phyloP scores from a whole-genome alignment of 2,797 vertebrate genomes.

The Kryptopterus vitreolus region DNA sequence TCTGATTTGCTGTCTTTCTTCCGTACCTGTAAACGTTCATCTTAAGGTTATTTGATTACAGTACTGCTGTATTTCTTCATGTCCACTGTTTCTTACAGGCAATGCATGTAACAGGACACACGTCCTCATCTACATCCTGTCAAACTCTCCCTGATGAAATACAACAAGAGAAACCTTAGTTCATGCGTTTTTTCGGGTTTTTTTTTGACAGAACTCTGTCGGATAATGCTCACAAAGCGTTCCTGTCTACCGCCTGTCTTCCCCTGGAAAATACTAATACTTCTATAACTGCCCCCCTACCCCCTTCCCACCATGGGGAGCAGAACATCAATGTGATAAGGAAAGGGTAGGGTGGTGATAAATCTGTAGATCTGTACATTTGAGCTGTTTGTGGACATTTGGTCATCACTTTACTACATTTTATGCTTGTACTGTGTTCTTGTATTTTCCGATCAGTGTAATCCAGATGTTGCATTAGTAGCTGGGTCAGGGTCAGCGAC shows the following conservation, averaged over 20 bases:
- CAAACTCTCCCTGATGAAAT: background rate
- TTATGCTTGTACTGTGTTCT: background rate
- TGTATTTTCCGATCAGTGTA: background rate
- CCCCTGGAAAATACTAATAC: constrained; percentile 45
- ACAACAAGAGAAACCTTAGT: background rate
- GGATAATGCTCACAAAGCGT: constrained; percentile 41
- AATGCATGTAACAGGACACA: background rate
- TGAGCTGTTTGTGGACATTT: background rate
- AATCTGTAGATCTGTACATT: background rate
- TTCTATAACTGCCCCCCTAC: constrained; percentile 32
- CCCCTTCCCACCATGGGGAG: constrained; percentile 31
- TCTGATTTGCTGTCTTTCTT: constrained; percentile 17
- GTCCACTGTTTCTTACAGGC: background rate
- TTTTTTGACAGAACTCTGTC: background rate
- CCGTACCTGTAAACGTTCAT: constrained; percentile 11
- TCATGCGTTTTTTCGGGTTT: background rate
- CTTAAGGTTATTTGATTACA: constrained; percentile 3
- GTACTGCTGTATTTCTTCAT: constrained; percentile 12
- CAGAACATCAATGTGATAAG: constrained; percentile 29
- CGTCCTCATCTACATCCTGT: background rate
- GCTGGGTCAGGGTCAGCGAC: constrained; percentile 1
- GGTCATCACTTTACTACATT: background rate
- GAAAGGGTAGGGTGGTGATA: background rate
- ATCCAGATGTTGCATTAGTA: background rate
- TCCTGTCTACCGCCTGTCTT: constrained; percentile 20